Evolutionary conservation across 1,140 invertebrate genomes (phyloP).

Genomic region (Batillaria attramentaria): DNA sequence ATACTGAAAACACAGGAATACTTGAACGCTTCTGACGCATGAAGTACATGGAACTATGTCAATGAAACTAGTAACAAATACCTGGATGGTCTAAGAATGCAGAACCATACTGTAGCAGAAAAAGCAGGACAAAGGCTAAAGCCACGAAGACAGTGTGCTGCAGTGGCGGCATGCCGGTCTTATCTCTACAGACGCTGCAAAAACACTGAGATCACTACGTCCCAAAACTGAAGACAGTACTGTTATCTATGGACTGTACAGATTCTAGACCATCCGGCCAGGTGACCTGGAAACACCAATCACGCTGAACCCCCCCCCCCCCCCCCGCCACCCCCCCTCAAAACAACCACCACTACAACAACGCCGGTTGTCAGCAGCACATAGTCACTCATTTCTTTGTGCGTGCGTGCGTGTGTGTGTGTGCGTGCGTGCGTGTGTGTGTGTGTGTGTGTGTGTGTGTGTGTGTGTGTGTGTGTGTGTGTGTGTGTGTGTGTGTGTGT

Average conservation of each 20-base stretch:
- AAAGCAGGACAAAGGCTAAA: too few species aligned
- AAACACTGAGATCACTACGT: too few species aligned
- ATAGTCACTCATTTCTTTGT: not conserved
- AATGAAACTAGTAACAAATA: too few species aligned
- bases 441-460: constrained; percentile 20
- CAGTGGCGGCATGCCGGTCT: too few species aligned
- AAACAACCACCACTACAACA: not conserved
- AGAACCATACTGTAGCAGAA: too few species aligned
- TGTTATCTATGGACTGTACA: not conserved
- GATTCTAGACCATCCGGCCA: not conserved
- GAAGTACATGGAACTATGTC: too few species aligned
- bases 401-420: constrained; percentile 17
- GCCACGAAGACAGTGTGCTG: too few species aligned
- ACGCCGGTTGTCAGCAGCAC: not conserved
- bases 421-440: constrained; percentile 1
- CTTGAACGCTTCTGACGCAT: too few species aligned
- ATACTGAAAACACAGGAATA: too few species aligned
- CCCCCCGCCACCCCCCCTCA: not conserved
- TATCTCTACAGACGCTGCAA: too few species aligned
- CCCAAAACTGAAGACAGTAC: too few species aligned
- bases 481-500: constrained; percentile 14
- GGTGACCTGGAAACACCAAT: not conserved
- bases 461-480: constrained; percentile 16
- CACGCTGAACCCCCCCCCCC: not conserved
- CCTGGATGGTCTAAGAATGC: too few species aligned